Base-by-base conservation (phyloP, 2,888 invertebrate genomes). In the Chorisops tibialis region DNA sequence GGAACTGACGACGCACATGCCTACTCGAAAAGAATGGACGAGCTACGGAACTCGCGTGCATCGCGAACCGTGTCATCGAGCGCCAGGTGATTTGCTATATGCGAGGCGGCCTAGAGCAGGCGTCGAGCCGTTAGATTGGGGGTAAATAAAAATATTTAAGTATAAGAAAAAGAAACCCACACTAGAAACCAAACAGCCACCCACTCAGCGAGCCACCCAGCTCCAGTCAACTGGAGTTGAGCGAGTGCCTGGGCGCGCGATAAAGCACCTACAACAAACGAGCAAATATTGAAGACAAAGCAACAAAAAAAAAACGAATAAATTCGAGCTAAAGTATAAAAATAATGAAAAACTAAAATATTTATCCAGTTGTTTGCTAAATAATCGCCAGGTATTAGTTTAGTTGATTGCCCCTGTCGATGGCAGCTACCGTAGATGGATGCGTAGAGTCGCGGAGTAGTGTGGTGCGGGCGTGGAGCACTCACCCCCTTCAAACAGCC, bases 291-390 rank as follows among this genome's bases (percentile, higher is more conserved):
- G 56, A 56, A 30, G 45, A 43, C 30, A 45, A 30, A 14, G 30
- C 56, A 56, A 43, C 56, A 56, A 43, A 56, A 18, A 41, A 39
- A 45, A 18, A 45, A 24, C 56, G 22, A 56, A 45, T 45, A 45
- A 43, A 45, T 56, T 45, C 56, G 16, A 43, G 45, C 45, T 45
- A 30, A 60, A 50, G 50, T 50, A 61, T 51, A 51, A 61, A 61
- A 51, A 51, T 43, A 52, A 61, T 61, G 61, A 51, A 61, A 61
- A 61, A 61, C 51, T 61, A 61, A 61, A 61, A 61, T 61, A 61
- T 61, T 61, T 61, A 61, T 61, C 45, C 52, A 61, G 43, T 61
- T 61, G 61, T 50, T 51, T 52, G 51, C 61, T 51, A 41, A 61
- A 45, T 61, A 61, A 61, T 61, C 52, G 22, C 52, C 16, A 16